phyloP scores from a whole-genome alignment of 2,113 vertebrate species.

The Crotalus tigris region DNA sequence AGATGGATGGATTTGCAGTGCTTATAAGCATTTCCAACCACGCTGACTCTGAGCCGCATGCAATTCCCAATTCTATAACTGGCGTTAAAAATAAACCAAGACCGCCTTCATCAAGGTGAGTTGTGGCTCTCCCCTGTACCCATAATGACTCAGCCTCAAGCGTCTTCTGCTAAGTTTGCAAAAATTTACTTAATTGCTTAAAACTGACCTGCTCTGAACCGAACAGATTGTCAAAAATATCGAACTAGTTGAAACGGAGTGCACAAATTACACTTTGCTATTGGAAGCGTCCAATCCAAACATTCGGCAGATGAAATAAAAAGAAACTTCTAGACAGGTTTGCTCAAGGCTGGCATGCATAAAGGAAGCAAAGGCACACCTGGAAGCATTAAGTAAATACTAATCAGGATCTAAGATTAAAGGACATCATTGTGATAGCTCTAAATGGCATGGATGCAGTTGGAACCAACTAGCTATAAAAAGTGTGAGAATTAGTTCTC shows the following conservation, averaged over 20 bases:
- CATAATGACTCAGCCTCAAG: background rate
- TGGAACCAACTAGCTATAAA: background rate
- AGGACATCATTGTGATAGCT: slow-evolving; percentile 27
- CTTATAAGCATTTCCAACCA: background rate
- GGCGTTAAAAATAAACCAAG: background rate
- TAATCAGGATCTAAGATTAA: slow-evolving; percentile 58
- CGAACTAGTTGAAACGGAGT: slow-evolving; percentile 44
- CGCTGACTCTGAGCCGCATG: background rate
- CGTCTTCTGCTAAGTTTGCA: slow-evolving; percentile 3
- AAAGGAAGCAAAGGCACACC: slow-evolving; percentile 60
- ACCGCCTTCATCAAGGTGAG: background rate
- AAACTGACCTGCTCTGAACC: slow-evolving; percentile 51
- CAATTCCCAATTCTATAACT: background rate
- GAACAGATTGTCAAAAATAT: slow-evolving; percentile 39
- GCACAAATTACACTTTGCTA: slow-evolving; percentile 55
- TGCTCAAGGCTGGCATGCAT: slow-evolving; percentile 54
- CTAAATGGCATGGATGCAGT: background rate
- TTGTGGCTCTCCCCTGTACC: background rate
- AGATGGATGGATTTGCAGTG: background rate
- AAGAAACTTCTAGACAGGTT: slow-evolving; percentile 58
- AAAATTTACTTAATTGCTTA: slow-evolving; percentile 48
- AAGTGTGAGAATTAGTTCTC: background rate
- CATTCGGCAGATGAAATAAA: slow-evolving; percentile 40
- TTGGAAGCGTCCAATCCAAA: slow-evolving; percentile 33
- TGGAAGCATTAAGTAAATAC: slow-evolving; percentile 56